A percentile compares a stretch with the other conserved stretches of the same genome.
Evolutionary conservation across 2,888 invertebrate genomes (phyloP).

Genomic region (Serrognathus titanus): DNA sequence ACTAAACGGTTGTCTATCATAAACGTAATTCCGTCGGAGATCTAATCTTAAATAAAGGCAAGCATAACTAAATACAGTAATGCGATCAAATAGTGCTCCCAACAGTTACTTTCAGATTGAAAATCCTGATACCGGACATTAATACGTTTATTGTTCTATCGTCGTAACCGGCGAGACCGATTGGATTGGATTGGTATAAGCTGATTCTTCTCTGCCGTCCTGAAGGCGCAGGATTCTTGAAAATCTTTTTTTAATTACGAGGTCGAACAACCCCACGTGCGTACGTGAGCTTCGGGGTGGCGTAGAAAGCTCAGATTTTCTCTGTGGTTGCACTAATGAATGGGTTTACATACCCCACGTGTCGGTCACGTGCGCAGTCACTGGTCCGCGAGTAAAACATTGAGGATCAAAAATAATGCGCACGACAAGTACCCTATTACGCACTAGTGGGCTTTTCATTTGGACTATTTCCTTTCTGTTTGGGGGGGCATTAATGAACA

Average conservation of each 20-base stretch:
- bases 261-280: too few species aligned
- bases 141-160: conserved; percentile 20
- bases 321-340: conserved; percentile 52
- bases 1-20: conserved; percentile 44
- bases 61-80: conserved; percentile 45
- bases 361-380: conserved; percentile 46
- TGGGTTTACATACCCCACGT: conserved; percentile 50
- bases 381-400: conserved; percentile 42
- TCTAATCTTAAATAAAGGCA: conserved; percentile 39
- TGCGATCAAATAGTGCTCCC: conserved; percentile 39
- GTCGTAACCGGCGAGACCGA: not conserved
- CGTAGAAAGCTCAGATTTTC: conserved; percentile 38
- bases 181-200: too few species aligned
- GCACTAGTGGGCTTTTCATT: conserved; percentile 31
- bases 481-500: conserved; percentile 8
- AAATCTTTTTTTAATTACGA: too few species aligned
- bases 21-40: conserved; percentile 35
- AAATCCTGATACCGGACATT: conserved; percentile 17
- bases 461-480: conserved; percentile 30
- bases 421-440: conserved; percentile 44
- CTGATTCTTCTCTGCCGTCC: too few species aligned
- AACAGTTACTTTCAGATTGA: conserved; percentile 25
- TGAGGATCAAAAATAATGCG: conserved; percentile 46
- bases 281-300: conserved; percentile 9
- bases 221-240: too few species aligned